Evolutionary conservation across 1,140 invertebrate species (phyloP), one percentile per base, ranked within the genome.

Genomic region (Drosophila serrata): DNA sequence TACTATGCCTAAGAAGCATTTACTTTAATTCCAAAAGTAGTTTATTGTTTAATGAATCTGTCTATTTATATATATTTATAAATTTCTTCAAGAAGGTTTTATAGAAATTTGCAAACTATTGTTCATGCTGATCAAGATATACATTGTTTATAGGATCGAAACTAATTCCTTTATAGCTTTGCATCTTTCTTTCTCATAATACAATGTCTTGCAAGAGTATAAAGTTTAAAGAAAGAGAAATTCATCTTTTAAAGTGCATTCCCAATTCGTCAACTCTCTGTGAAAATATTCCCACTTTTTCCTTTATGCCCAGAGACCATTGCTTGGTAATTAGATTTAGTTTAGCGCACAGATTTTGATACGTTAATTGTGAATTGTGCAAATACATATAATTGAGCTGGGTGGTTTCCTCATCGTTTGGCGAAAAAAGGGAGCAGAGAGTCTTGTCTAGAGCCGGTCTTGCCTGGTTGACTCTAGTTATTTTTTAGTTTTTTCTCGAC

Each of bases 321-420:
- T 24, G 48, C 56, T 53, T 74, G 64, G 81, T 88, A 88, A 88
- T 90, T 79, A 90, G 85, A 81, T 84, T 87, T 82, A 84, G 85
- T 81, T 88, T 81, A 88, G 77, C 79, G 68, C 73, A 81, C 81
- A 84, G 85, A 84, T 88, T 88, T 88, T 90, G 81, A 88, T 90
- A 85, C 84, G 85, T 84, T 88, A 88, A 88, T 88, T 88, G 84
- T 81, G 70, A 88, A 84, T 81, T 78, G 85, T 84, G 81, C 85
- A 84, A 88, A 78, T 84, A 81, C 53, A 75, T 84, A 90, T 88
- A 81, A 88, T 88, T 90, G 82, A 73, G 73, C 45, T 70, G 35
- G 74, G 43, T 67, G 51, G 67, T 69, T 64, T 13, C 17, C 22
- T 24, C 33, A 6, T 48, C 37, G 13, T 19, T 22, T 13, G 56